Base-by-base conservation (phyloP, 2,888 invertebrate species). In the Gnatocerus cornutus region DNA sequence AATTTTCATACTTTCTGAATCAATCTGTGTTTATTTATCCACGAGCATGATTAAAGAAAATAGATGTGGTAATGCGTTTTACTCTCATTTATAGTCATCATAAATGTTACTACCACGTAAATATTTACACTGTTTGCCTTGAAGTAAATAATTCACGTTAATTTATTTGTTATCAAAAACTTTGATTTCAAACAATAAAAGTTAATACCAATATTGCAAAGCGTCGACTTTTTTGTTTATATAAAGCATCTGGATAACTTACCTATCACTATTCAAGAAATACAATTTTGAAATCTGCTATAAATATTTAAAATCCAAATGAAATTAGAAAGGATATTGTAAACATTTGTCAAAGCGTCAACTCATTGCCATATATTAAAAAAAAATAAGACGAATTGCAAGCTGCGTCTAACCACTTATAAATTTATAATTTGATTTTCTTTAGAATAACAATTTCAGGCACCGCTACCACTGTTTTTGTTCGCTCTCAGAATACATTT, bases 241-340 rank as follows among this genome's bases (percentile, higher is more conserved):
- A 33, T 12, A 3, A 14, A 9, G 29, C 46, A 59, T 67, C 59
- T 67, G 67, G 67, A 58, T 41, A 59, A 59, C 33, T 59, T 67
- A 67, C 59, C 59, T 50, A 39, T 59, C 52, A 52, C 59, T 50
- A 33, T 8, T 27, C 21, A 33, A 37, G 50, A 61, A 29, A 52
- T 67, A 61, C 41, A 66, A 52, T 67, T 67, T 67, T 67, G 59
- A 67, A 67, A 41, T 61, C 29, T 21, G 4, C 37, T 14, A 37
- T 67, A 67, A 67, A 67, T 67, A 67, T 67, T 67, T 67, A 67
- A 16, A 50, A 55, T 43, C 43, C 59, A 67, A 61, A 67, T 67
- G 67, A 67, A 67, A 67, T 67, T 67, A 67, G 67, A 67, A 61
- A 50, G 52, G 12, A 61, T 67, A 52, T 2, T 21, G 45, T 61